Evolutionary conservation across 1,140 invertebrate species (phyloP).

Genomic region (Spodoptera litura): DNA sequence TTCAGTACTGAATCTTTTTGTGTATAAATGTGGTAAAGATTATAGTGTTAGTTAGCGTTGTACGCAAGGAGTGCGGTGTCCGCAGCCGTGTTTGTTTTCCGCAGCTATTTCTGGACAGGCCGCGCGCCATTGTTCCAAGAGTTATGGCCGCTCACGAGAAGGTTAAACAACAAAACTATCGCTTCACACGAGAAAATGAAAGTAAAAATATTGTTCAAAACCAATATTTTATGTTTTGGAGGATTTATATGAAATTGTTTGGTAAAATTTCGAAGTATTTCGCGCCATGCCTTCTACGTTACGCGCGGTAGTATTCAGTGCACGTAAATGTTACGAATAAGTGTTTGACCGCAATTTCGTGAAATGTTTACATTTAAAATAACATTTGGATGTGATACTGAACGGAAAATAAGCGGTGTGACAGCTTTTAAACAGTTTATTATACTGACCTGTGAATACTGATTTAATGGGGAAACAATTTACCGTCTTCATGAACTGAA

Average conservation of each 20-base stretch:
- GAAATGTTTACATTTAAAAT: constrained; percentile 35
- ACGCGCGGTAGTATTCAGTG: constrained; percentile 6
- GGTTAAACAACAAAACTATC: constrained; percentile 68
- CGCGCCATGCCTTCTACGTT: constrained; percentile 1
- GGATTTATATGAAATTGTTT: constrained; percentile 60
- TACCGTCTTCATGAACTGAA: neutral
- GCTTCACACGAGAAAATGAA: constrained; percentile 57
- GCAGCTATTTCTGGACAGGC: constrained; percentile 72
- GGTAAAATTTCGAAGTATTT: constrained; percentile 14
- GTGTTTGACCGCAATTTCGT: constrained; percentile 38
- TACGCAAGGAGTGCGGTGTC: constrained; percentile 56
- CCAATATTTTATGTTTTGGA: constrained; percentile 63
- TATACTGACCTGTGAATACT: neutral
- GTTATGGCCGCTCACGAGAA: constrained; percentile 65
- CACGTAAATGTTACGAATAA: constrained; percentile 36
- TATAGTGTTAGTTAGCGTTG: constrained; percentile 37
- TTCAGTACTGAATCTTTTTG: constrained; percentile 3
- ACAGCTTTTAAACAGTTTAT: constrained; percentile 20
- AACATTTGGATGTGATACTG: constrained; percentile 25
- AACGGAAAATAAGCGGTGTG: constrained; percentile 14
- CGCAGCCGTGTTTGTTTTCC: constrained; percentile 73
- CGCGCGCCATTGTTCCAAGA: constrained; percentile 73
- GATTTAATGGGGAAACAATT: neutral
- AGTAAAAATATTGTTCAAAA: constrained; percentile 63
- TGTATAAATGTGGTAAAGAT: constrained; percentile 7